phyloP scores from a whole-genome alignment of 2,888 invertebrate genomes.

The Scaptomyza parva region DNA sequence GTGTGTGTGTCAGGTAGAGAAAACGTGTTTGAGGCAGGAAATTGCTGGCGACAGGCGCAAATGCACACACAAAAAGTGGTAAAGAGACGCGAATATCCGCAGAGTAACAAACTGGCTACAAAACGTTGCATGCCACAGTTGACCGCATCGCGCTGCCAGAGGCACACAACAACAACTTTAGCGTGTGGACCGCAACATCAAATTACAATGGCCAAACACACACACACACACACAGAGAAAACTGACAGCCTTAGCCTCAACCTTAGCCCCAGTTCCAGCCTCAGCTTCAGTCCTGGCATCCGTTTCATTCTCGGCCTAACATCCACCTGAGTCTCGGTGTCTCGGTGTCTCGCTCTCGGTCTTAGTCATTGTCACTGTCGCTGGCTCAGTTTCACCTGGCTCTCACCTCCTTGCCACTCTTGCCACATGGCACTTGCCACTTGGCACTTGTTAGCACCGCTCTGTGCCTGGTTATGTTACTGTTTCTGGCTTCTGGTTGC shows the following conservation, averaged over 20 bases:
- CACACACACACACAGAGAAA: conserved; percentile 5
- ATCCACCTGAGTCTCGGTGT: background rate
- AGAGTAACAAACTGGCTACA: conserved; percentile 34
- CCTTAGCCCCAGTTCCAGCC: background rate
- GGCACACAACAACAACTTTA: conserved; percentile 33
- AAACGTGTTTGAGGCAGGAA: conserved; percentile 39
- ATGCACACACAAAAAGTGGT: conserved; percentile 15
- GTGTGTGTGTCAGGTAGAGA: conserved; percentile 1
- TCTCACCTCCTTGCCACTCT: background rate
- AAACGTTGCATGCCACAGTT: conserved; percentile 35
- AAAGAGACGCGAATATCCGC: conserved; percentile 28
- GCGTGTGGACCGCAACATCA: conserved; percentile 65
- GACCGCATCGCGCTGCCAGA: conserved; percentile 48
- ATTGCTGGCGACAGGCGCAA: conserved; percentile 58
- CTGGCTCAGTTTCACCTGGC: conserved; percentile 3
- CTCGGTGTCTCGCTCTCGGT: too few relatives aligned
- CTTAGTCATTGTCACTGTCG: too few relatives aligned
- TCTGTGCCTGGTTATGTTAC: conserved; percentile 5
- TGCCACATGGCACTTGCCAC: conserved; percentile 17
- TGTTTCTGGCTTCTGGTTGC: conserved; percentile 6
- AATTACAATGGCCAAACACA: conserved; percentile 59
- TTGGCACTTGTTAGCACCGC: conserved; percentile 3
- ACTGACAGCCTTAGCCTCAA: conserved; percentile 2
- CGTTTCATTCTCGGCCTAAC: background rate
- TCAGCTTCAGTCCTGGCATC: conserved; percentile 4